phyloP scores from a whole-genome alignment of 2,797 vertebrate genomes.

The Todus mexicanus region DNA sequence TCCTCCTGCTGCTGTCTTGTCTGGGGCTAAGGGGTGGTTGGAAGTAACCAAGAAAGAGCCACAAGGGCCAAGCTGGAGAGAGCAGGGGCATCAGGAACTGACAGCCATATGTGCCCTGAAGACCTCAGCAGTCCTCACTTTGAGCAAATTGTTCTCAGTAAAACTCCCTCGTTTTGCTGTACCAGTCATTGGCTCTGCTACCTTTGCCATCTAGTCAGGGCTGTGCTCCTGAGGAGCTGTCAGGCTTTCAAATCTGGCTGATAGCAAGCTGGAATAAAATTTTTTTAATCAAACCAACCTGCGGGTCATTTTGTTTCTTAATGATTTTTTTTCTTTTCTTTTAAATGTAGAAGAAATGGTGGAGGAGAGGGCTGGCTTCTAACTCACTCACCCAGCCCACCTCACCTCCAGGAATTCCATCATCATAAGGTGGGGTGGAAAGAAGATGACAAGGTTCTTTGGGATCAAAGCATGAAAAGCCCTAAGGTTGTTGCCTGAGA shows the following conservation, averaged over 20 bases:
- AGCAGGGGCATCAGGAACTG: background rate
- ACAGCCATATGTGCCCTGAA: background rate
- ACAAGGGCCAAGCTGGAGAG: background rate
- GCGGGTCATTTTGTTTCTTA: accelerated
- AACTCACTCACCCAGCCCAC: background rate
- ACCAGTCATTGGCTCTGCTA: background rate
- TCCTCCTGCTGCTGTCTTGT: background rate
- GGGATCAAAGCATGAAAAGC: background rate
- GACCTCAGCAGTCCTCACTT: background rate
- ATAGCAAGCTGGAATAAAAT: background rate
- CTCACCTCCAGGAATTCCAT: background rate
- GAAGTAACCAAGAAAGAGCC: background rate
- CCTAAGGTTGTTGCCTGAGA: background rate
- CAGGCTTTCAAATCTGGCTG: background rate
- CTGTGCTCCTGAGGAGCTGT: background rate
- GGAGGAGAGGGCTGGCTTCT: background rate
- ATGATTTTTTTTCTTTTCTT: background rate
- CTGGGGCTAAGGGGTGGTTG: background rate
- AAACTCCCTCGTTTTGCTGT: background rate
- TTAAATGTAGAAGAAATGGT: background rate
- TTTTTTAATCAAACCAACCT: background rate
- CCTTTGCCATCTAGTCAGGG: background rate
- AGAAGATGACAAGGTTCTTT: background rate
- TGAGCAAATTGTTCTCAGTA: background rate
- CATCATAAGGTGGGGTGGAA: background rate